Percentiles rank a stretch among this genome's conserved stretches.
phyloP scores from a whole-genome alignment of 1,140 invertebrate species.

The Harpegnathos saltator region DNA sequence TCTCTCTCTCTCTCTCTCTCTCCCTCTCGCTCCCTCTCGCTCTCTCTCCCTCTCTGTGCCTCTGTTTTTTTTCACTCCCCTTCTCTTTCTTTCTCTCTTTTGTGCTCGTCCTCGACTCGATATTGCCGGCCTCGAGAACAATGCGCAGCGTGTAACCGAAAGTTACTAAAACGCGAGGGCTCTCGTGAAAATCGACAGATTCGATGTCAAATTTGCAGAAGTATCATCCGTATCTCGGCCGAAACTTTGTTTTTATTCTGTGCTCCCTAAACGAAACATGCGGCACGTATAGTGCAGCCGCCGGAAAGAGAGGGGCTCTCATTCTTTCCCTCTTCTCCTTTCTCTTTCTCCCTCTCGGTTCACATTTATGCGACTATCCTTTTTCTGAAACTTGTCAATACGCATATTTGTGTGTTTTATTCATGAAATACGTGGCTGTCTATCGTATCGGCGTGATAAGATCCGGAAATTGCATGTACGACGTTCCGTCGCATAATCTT shows the following conservation, averaged over 20 bases:
- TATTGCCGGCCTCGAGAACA: constrained; percentile 17
- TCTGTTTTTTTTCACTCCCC: no score
- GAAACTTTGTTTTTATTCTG: constrained; percentile 61
- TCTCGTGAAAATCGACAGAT: constrained; percentile 33
- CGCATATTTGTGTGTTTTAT: constrained; percentile 76
- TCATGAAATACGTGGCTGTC: constrained; percentile 76
- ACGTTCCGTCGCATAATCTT: constrained; percentile 55
- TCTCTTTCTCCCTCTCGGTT: constrained; percentile 26
- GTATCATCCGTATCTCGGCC: constrained; percentile 33
- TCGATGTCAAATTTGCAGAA: constrained; percentile 56
- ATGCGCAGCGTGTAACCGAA: constrained; percentile 23
- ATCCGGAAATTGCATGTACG: constrained; percentile 63
- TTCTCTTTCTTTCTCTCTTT: no score
- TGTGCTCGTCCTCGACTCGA: neutral
- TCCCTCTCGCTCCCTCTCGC: no score
- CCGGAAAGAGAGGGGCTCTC: neutral
- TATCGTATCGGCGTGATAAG: constrained; percentile 70
- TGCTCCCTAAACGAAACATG: constrained; percentile 11
- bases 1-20: no score
- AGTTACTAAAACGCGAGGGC: constrained; percentile 40
- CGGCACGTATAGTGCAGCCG: constrained; percentile 20
- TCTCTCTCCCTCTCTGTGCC: neutral
- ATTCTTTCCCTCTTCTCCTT: neutral
- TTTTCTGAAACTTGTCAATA: constrained; percentile 68
- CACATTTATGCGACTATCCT: constrained; percentile 30